These are phyloP conservation scores for Mesorhabditis spiculigera DNA, from an alignment of 2,888 invertebrate genomes.

Conservation along the genomic window DNA sequence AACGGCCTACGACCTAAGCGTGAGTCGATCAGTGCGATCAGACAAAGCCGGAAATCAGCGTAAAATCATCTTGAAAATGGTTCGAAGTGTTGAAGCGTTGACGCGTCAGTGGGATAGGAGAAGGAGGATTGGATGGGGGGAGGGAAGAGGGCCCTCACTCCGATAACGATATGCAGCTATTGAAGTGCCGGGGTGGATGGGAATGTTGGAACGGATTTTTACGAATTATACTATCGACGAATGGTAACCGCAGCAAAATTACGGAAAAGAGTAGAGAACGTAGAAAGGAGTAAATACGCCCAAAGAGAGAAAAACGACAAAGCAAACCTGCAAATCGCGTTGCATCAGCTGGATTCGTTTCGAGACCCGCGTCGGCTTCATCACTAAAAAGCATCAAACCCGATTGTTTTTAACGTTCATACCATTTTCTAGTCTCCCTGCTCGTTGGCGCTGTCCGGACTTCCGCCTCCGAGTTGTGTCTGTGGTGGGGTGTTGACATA, in stretches of 20 bases:
- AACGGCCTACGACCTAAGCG: no score
- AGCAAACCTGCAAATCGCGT: constrained; percentile 1
- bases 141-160: background rate
- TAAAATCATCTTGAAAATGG: no score
- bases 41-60: no score
- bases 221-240: background rate
- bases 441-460: background rate
- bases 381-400: no score
- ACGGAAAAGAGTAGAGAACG: background rate
- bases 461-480: background rate
- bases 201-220: background rate
- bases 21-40: no score
- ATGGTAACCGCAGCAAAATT: background rate
- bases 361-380: constrained; percentile 5
- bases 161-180: background rate
- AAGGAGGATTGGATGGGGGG: background rate
- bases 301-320: background rate
- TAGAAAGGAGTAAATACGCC: background rate
- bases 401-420: background rate
- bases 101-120: background rate
- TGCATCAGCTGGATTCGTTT: constrained; percentile 1
- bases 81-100: no score
- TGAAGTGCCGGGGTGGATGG: background rate
- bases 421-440: background rate
- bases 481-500: constrained; percentile 45